Evolutionary conservation across 2,888 invertebrate genomes (phyloP).

Genomic region (Drosophila melanosoma): DNA sequence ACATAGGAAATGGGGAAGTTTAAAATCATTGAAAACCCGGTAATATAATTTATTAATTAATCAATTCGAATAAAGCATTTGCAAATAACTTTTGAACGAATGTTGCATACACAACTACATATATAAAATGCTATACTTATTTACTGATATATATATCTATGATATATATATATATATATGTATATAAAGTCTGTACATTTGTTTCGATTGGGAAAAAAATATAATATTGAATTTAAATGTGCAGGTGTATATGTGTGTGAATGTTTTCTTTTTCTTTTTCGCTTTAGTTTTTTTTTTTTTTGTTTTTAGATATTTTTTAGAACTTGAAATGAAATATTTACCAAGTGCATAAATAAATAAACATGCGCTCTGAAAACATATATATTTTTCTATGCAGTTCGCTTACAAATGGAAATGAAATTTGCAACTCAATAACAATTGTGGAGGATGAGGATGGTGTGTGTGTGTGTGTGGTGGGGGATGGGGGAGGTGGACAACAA

Average conservation of each 20-base stretch:
- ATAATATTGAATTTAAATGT: constrained; percentile 53
- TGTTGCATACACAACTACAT: constrained; percentile 45
- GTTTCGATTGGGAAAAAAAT: constrained; percentile 34
- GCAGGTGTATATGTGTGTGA: constrained; percentile 15
- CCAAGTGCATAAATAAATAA: constrained; percentile 65
- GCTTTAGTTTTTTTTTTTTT: not conserved
- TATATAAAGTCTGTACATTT: not conserved
- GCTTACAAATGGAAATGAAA: constrained; percentile 49
- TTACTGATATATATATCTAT: no score
- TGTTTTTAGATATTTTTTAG: constrained; percentile 36
- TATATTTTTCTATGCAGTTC: constrained; percentile 21
- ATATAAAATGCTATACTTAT: not conserved
- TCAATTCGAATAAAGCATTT: constrained; percentile 66
- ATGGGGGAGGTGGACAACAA: no score
- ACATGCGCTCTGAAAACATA: constrained; percentile 57
- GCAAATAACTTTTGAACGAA: constrained; percentile 56
- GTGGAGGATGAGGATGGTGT: not conserved
- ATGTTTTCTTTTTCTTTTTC: not conserved
- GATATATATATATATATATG: no score
- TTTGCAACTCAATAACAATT: constrained; percentile 64
- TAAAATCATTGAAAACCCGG: constrained; percentile 16
- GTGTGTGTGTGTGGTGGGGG: not conserved
- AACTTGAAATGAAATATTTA: constrained; percentile 68
- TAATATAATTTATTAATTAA: constrained; percentile 65
- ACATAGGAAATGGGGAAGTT: not conserved